Percentiles rank a stretch among this genome's conserved stretches.
Conservation (phyloP, 64 coral and sea anemone genomes). For the Trachythela sp. region DNA sequence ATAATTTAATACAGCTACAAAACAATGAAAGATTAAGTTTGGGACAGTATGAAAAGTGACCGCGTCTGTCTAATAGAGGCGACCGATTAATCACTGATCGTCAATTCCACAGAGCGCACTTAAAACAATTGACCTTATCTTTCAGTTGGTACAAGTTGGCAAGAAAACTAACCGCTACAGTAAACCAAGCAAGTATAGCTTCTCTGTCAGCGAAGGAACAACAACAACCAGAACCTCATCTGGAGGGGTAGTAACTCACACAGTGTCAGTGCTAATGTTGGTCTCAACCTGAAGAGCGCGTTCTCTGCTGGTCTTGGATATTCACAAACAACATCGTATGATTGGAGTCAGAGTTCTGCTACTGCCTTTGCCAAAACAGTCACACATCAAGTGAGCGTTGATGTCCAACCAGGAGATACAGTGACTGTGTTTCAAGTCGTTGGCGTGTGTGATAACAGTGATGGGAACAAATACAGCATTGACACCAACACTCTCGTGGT, state of each 20-base stretch:
- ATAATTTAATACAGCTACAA: too few relatives aligned
- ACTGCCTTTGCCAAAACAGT: not conserved
- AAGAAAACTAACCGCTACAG: too few relatives aligned
- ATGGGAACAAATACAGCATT: slow-evolving; percentile 25
- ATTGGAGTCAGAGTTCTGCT: not conserved
- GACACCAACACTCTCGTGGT: not conserved
- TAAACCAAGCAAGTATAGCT: too few relatives aligned
- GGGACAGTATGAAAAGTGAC: too few relatives aligned
- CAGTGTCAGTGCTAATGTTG: not conserved
- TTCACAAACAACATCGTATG: not conserved
- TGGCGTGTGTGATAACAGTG: not conserved
- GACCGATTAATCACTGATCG: too few relatives aligned
- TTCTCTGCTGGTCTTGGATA: not conserved
- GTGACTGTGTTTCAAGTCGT: slow-evolving; percentile 23
- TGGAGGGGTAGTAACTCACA: not conserved
- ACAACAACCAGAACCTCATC: not conserved
- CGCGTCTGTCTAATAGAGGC: too few relatives aligned
- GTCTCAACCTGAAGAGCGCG: not conserved
- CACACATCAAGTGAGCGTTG: not conserved
- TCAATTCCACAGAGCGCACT: too few relatives aligned
- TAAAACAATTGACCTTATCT: too few relatives aligned
- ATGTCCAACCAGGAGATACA: not conserved
- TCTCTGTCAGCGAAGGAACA: slow-evolving; percentile 16
- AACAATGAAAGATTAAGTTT: too few relatives aligned
- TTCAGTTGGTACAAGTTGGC: too few relatives aligned